Conservation (phyloP, 2,797 vertebrate genomes). For the Neosalanx taihuensis region DNA sequence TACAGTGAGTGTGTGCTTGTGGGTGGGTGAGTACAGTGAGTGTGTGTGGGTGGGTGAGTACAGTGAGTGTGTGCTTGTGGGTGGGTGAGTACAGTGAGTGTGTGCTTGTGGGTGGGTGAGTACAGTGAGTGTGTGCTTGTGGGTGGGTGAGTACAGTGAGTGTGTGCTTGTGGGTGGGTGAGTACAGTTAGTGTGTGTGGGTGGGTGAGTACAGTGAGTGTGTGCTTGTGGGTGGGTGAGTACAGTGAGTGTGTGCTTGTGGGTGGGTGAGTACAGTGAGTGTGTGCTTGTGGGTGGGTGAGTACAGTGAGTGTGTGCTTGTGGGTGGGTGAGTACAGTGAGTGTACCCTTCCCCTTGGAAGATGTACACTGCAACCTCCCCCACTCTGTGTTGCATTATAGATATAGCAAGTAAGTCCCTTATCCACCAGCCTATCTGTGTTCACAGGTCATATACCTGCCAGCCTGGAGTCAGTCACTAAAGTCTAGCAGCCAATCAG, state of each 20-base stretch:
- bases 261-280: too few species aligned
- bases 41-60: too few species aligned
- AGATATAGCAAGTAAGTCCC: neutral
- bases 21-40: too few species aligned
- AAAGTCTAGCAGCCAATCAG: neutral
- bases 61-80: too few species aligned
- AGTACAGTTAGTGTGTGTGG: neutral
- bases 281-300: neutral
- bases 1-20: too few species aligned
- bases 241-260: too few species aligned
- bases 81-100: too few species aligned
- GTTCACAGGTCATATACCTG: neutral
- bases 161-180: slow-evolving; percentile 2
- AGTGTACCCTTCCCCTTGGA: neutral
- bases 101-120: too few species aligned
- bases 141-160: neutral
- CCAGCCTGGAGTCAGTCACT: neutral
- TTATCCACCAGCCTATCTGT: neutral
- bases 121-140: too few species aligned
- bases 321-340: neutral
- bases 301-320: neutral
- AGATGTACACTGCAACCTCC: neutral
- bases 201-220: too few species aligned
- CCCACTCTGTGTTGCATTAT: slow-evolving; percentile 1
- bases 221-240: too few species aligned